Percentiles rank a stretch among this genome's conserved stretches.
These are phyloP conservation scores for Tribolium castaneum DNA, from an alignment of 1,140 invertebrate genomes.

Conservation along the genomic window DNA sequence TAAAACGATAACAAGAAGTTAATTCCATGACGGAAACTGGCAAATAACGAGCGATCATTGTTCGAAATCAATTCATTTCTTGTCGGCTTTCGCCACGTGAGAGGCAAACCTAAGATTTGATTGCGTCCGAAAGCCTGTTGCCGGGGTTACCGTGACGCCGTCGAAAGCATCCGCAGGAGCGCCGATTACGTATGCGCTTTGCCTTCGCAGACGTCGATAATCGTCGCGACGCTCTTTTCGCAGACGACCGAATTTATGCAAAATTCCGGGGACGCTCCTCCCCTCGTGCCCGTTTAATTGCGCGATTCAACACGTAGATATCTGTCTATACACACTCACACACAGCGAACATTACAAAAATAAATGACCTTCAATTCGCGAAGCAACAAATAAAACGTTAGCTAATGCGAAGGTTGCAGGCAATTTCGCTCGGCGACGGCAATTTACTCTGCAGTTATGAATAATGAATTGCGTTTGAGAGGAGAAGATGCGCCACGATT, in stretches of 20 bases:
- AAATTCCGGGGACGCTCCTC: neutral
- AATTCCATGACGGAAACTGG: neutral
- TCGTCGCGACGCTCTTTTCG: conserved; percentile 13
- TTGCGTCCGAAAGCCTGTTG: neutral
- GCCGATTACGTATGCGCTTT: conserved; percentile 9
- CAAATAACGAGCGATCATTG: neutral
- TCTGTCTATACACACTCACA: neutral
- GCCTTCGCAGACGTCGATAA: conserved; percentile 8
- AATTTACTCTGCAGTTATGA: conserved; percentile 8
- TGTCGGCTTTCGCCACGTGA: neutral
- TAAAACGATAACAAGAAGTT: neutral
- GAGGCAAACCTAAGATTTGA: neutral
- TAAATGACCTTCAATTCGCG: conserved; percentile 19
- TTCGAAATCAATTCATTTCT: neutral
- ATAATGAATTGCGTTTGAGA: neutral
- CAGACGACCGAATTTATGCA: conserved; percentile 10
- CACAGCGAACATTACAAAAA: conserved; percentile 8
- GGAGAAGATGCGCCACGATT: neutral
- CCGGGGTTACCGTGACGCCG: conserved; percentile 11
- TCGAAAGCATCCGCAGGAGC: neutral
- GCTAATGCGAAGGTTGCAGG: conserved; percentile 21
- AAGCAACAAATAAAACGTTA: conserved; percentile 31
- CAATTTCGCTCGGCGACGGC: conserved; percentile 20
- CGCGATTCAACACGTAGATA: conserved; percentile 32
- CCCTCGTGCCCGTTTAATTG: neutral